A percentile compares a stretch with the other conserved stretches of the same genome.
phyloP scores from a whole-genome alignment of 1,140 invertebrate species.

The Bradysia coprophila region DNA sequence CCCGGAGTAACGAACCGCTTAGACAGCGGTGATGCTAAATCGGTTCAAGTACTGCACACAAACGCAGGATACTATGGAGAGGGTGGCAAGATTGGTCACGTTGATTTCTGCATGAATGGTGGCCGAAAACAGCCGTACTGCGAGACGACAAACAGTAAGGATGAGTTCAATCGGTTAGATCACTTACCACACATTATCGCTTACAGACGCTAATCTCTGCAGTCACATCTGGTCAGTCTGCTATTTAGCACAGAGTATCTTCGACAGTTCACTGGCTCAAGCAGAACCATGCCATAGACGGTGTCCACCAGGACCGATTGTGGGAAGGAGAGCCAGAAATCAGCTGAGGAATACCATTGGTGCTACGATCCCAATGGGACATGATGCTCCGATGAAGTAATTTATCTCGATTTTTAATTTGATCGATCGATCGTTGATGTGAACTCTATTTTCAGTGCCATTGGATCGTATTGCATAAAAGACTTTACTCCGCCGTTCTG shows the following conservation, averaged over 20 bases:
- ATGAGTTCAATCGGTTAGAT: neutral
- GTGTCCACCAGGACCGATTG: constrained; percentile 23
- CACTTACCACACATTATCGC: neutral
- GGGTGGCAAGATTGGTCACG: constrained; percentile 41
- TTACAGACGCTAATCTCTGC: constrained; percentile 25
- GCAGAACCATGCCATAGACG: constrained; percentile 28
- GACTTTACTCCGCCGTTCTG: constrained; percentile 43
- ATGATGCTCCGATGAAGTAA: constrained; percentile 32
- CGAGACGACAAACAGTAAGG: constrained; percentile 38
- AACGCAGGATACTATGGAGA: constrained; percentile 58
- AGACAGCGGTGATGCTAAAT: constrained; percentile 45
- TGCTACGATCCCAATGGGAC: constrained; percentile 29
- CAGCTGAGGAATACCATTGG: constrained; percentile 14
- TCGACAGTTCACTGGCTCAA: constrained; percentile 14
- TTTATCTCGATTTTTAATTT: constrained; percentile 3
- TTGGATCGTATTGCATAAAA: constrained; percentile 45
- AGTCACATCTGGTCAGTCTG: constrained; percentile 33
- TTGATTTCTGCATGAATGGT: constrained; percentile 58
- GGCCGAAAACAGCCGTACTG: constrained; percentile 53
- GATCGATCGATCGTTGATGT: neutral
- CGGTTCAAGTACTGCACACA: constrained; percentile 55
- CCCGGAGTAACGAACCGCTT: constrained; percentile 36
- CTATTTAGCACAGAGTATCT: constrained; percentile 31
- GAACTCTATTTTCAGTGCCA: constrained; percentile 25
- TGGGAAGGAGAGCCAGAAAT: neutral